Base-by-base conservation (phyloP, 2,888 invertebrate species). In the Penaeus monodon region DNA sequence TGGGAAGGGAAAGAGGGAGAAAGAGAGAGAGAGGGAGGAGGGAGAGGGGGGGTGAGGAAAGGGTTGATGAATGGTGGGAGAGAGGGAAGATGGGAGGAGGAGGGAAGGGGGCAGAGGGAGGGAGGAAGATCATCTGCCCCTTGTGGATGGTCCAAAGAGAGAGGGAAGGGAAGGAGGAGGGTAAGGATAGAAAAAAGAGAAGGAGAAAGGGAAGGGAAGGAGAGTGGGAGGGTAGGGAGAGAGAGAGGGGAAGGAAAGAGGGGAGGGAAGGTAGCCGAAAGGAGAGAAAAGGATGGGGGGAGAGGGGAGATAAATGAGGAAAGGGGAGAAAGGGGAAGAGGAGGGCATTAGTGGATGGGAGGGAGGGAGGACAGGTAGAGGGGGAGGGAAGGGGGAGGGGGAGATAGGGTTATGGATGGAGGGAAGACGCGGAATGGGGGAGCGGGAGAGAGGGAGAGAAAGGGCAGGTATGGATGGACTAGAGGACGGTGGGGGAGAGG, bases 21-120 rank as follows among this genome's bases (percentile, higher is more conserved):
- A 44, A 8, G 44, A 10, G 10, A 44, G 44, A 44, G 8, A 10
- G 10, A 44, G 44, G 0, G 44, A 44, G 44, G 44, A 44, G 10
- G 0, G 44, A 8, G 44, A 8, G 10, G 6, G 44, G 10, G 44
- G 38, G 38, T 38, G 38, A 38, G 2, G 38, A 38, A 38, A 38
- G 38, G 6, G 2, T 38, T 2, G 6, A 38, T 38, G 38, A 38
- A 6, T 6, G 6, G n/a, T n/a, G 38, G 10, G 10, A 8, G 44
- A 10, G 10, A 44, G 44, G 10, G 8, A 10, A 6, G 10, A 1
- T 1, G 44, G 10, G 44, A 44, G 10, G 1, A 1, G 1, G 44
- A 8, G 10, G 6, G 10, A 44, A 10, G 17, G 20, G 3, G 0
- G 10, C 6, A 20, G 3, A 20, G 0, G 14, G 17, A 20, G 0